These are phyloP conservation scores for Zele albiditarsus DNA, from an alignment of 2,888 invertebrate species.

Conservation along the genomic window DNA sequence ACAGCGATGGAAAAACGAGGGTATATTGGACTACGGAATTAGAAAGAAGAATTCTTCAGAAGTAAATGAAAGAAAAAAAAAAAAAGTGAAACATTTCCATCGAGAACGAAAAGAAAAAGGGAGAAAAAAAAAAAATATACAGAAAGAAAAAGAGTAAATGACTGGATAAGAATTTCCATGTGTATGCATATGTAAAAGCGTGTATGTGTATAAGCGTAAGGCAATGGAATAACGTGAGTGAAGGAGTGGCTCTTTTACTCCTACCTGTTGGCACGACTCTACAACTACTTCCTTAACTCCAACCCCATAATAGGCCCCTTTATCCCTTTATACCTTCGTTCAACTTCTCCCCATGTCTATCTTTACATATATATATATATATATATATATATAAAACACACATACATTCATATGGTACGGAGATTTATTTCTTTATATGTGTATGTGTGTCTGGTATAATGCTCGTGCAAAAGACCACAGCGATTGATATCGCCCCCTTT, in stretches of 20 bases:
- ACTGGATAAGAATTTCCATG: constrained; percentile 11
- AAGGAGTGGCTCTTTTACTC: constrained; percentile 11
- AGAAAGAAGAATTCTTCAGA: background rate
- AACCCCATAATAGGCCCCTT: background rate
- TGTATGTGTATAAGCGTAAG: background rate
- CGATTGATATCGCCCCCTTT: background rate
- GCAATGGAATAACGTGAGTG: background rate
- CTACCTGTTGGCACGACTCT: constrained; percentile 32
- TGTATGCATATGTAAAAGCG: background rate
- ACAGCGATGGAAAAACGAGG: no score
- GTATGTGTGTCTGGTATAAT: background rate
- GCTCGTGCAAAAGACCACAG: constrained; percentile 1
- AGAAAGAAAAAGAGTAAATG: constrained; percentile 36
- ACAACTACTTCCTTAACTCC: constrained; percentile 6
- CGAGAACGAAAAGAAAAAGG: constrained; percentile 14
- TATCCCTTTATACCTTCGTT: background rate
- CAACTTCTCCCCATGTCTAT: constrained; percentile 3
- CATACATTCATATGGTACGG: background rate
- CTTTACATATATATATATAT: background rate
- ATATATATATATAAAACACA: background rate
- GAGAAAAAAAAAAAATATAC: constrained; percentile 27
- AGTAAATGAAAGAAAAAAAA: constrained; percentile 12
- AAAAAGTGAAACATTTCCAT: background rate
- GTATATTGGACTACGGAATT: no score
- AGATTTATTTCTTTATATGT: background rate